Evolutionary conservation across 2,888 invertebrate genomes (phyloP), one percentile per base, ranked within the genome.

Genomic region (Sylvicola cinctus): DNA sequence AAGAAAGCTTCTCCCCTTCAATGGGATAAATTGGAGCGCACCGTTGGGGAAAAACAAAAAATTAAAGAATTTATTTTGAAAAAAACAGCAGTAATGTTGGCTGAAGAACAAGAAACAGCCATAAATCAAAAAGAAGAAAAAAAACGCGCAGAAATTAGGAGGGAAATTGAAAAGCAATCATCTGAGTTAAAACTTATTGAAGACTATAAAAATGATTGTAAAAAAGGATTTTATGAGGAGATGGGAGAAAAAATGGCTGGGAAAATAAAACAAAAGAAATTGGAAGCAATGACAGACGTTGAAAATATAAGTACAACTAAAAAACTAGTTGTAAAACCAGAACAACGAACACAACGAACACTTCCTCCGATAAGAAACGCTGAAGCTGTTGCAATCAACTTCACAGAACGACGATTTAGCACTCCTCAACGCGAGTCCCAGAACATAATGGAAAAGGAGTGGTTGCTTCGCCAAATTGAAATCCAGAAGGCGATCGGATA

Each of bases 341-440:
- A n/a, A n/a, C n/a, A n/a, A n/a, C n/a, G n/a, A n/a, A n/a, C n/a
- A n/a, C n/a, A n/a, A n/a, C n/a, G 14, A 28, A n/a, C n/a, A 28
- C 28, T 28, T 28, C 28, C 74, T 3, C 56, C 58, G 37, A 61
- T 70, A 10, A 63, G 84, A 43, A 55, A 63, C 43, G 49, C 54
- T 16, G 65, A 63, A 6, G 62, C 61, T 27, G 63, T 85, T 34
- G 61, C 66, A 41, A 67, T 84, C 8, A 65, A 59, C 20, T 83
- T 84, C 48, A 80, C 84, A 0, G 68, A 71, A 8, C 62, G 87
- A 36, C 65, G 65, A 15, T 83, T 88, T 49, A 76, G 81, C 2
- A 85, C 87, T 2, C 85, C 87, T 1, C 73, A 73, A 34, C 61
- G 85, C 39, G 81, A 83, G 52, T 80, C 80, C 2, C 61, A 62